Percentiles rank a stretch among this genome's conserved stretches.
Conservation (phyloP, 2,888 invertebrate genomes). For the Ochropacha duplaris region DNA sequence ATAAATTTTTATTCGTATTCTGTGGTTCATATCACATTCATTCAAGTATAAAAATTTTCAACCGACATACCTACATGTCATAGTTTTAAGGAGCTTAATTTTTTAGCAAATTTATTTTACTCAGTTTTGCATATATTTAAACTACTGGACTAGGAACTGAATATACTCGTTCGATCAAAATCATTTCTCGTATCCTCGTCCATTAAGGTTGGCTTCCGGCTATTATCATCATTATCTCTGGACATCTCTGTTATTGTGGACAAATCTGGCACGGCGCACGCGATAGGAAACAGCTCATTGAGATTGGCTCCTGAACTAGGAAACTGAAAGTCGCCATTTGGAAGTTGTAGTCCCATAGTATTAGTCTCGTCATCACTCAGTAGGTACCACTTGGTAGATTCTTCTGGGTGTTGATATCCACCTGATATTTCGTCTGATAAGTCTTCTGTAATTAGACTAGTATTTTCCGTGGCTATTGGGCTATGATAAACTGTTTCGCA, state of each 20-base stretch:
- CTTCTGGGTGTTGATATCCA: background rate
- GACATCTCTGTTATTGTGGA: conserved; percentile 72
- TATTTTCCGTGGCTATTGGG: conserved; percentile 30
- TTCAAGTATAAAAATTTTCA: background rate
- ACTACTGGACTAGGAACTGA: no score
- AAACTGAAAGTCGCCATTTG: conserved; percentile 13
- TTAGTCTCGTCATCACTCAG: conserved; percentile 66
- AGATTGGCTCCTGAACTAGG: conserved; percentile 50
- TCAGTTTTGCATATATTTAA: conserved; percentile 6
- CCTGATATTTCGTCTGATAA: conserved; percentile 45
- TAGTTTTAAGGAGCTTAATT: background rate
- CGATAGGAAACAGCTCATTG: conserved; percentile 61
- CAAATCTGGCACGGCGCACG: conserved; percentile 66
- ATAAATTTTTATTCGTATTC: background rate
- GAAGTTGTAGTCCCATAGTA: conserved; percentile 18
- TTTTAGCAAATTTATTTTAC: background rate
- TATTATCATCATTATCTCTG: conserved; percentile 47
- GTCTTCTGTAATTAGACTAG: conserved; percentile 69
- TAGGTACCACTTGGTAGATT: conserved; percentile 57
- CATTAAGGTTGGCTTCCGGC: conserved; percentile 36
- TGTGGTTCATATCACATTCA: background rate
- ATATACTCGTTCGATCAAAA: conserved; percentile 33
- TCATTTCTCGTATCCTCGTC: conserved; percentile 33
- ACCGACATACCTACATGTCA: background rate
- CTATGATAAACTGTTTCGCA: conserved; percentile 34